Percentiles rank a stretch among this genome's conserved stretches.
Conservation (phyloP, 2,113 vertebrate genomes). For the Callithrix jacchus region DNA sequence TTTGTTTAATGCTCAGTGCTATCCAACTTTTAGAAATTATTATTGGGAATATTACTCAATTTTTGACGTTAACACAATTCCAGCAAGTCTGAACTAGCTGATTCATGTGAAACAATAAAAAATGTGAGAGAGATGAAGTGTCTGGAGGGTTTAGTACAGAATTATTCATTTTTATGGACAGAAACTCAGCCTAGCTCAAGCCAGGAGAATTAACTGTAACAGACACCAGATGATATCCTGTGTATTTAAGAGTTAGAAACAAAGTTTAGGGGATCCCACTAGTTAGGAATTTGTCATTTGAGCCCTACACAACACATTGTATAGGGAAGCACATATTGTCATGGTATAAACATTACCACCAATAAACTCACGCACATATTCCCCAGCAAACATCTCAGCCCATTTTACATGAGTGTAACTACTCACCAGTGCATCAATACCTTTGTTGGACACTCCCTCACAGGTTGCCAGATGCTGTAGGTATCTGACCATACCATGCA, state of each 20-base stretch:
- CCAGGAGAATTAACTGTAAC: neutral
- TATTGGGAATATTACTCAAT: neutral
- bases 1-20: constrained; percentile 2
- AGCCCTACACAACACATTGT: neutral
- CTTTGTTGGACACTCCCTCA: neutral
- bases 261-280: neutral
- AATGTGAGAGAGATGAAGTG: neutral
- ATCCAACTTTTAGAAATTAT: neutral
- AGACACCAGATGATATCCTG: neutral
- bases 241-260: neutral
- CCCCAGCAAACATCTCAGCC: rapidly evolving
- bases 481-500: neutral
- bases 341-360: neutral
- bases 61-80: constrained; percentile 22
- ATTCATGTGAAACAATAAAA: neutral
- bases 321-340: neutral
- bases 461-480: neutral
- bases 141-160: constrained; percentile 20
- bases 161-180: neutral
- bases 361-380: too few species aligned
- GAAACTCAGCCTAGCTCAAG: neutral
- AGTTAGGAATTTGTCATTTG: neutral
- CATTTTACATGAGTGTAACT: rapidly evolving
- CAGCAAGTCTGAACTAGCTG: constrained; percentile 12
- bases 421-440: rapidly evolving